These are phyloP conservation scores for Dermolepida albohirtum DNA, from an alignment of 2,888 invertebrate genomes.

Conservation along the genomic window DNA sequence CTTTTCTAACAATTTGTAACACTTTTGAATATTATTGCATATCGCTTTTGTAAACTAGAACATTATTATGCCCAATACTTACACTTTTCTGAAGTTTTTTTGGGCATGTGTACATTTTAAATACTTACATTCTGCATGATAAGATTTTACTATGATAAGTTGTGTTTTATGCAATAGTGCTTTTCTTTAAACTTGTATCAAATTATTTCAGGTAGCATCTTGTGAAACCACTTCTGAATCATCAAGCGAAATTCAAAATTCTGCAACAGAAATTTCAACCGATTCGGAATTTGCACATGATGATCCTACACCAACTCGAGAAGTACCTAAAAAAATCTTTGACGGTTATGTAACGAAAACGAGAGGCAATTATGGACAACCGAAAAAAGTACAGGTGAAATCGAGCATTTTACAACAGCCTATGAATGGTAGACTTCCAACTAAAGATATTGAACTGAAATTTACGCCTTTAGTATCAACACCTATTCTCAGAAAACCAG, in stretches of 20 bases:
- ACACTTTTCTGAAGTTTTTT: too few relatives aligned
- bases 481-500: constrained; percentile 45
- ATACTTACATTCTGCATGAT: constrained; percentile 1
- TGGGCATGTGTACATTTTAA: too few relatives aligned
- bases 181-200: background rate
- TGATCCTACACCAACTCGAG: constrained; percentile 76
- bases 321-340: constrained; percentile 81
- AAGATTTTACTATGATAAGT: background rate
- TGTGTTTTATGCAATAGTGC: background rate
- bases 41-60: too few relatives aligned
- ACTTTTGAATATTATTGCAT: too few relatives aligned
- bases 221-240: constrained; percentile 74
- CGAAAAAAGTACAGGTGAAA: constrained; percentile 74
- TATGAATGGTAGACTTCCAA: constrained; percentile 58
- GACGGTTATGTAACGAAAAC: constrained; percentile 74
- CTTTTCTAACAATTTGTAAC: too few relatives aligned
- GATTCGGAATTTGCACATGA: constrained; percentile 93
- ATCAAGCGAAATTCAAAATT: constrained; percentile 81
- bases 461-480: constrained; percentile 61
- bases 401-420: constrained; percentile 66
- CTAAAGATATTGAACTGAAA: constrained; percentile 62
- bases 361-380: constrained; percentile 61
- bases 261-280: constrained; percentile 91
- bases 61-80: too few relatives aligned
- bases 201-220: constrained; percentile 70